phyloP scores from a whole-genome alignment of 2,888 invertebrate genomes.

The Spisula subtruncata region DNA sequence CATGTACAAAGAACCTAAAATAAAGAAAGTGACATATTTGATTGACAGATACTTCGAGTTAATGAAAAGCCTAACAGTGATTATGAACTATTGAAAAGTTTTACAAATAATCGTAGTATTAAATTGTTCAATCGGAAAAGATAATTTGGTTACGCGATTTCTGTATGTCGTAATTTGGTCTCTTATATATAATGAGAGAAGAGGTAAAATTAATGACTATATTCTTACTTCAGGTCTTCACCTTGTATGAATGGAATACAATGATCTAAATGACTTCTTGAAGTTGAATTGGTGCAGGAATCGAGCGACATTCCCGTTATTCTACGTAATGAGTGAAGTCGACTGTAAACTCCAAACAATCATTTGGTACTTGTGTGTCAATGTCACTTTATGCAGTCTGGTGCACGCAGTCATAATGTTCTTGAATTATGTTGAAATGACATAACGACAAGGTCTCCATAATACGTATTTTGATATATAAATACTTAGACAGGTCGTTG shows the following conservation, averaged over 20 bases:
- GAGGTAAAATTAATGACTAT: conserved; percentile 22
- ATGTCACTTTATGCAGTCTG: not conserved
- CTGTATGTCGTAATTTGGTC: conserved; percentile 53
- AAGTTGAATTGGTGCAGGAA: not conserved
- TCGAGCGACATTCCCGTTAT: not conserved
- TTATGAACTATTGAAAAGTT: conserved; percentile 41
- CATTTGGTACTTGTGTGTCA: not conserved
- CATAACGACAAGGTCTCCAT: conserved; percentile 19
- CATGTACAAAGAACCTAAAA: conserved; percentile 43
- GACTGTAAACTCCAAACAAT: not conserved
- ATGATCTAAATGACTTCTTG: not conserved
- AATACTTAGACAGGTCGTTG: not conserved
- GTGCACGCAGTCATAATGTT: conserved; percentile 7
- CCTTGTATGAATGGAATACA: not conserved
- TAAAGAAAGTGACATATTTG: conserved; percentile 66
- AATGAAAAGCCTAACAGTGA: conserved; percentile 37
- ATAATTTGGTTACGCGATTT: conserved; percentile 34
- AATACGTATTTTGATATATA: not conserved
- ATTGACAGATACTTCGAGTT: conserved; percentile 56
- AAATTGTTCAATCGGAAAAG: conserved; percentile 42
- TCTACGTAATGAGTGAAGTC: not conserved
- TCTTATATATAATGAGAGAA: conserved; percentile 40
- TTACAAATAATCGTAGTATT: conserved; percentile 42
- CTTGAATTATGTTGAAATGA: conserved; percentile 13
- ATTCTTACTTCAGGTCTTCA: not conserved